A percentile compares a stretch with the other conserved stretches of the same genome.
Evolutionary conservation across 2,797 vertebrate species (phyloP).

Genomic region (Lacerta viridis): DNA sequence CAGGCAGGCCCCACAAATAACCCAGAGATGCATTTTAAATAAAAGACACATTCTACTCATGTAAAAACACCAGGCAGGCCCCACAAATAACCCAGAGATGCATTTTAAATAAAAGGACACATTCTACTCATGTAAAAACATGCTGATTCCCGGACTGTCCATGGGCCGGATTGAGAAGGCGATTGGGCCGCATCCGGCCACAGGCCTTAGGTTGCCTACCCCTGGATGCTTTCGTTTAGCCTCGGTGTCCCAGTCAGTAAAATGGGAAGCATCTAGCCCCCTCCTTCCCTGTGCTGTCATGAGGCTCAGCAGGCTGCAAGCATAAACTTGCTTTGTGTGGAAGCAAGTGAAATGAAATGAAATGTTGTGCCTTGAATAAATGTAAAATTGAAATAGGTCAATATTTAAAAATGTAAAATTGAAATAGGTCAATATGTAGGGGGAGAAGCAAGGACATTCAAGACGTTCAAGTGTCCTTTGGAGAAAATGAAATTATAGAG

Average conservation of each 20-base stretch:
- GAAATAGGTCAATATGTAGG: background rate
- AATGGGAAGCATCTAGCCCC: background rate
- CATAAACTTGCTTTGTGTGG: background rate
- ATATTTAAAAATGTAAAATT: background rate
- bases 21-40: too few relatives aligned
- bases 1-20: too few relatives aligned
- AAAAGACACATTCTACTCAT: too few relatives aligned
- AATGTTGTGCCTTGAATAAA: background rate
- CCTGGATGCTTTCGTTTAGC: background rate
- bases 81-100: too few relatives aligned
- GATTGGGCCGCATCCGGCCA: too few relatives aligned
- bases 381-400: background rate
- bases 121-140: too few relatives aligned
- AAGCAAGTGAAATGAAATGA: background rate
- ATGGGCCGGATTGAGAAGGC: too few relatives aligned
- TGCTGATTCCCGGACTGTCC: too few relatives aligned
- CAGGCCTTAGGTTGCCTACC: too few relatives aligned
- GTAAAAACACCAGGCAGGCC: too few relatives aligned
- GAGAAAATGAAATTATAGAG: background rate
- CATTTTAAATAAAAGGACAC: too few relatives aligned
- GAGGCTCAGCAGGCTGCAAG: background rate
- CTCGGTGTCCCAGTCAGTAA: background rate
- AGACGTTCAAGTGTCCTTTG: background rate
- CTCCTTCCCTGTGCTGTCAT: background rate
- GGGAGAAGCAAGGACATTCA: background rate